Percentiles rank a stretch among this genome's conserved stretches.
phyloP scores from a whole-genome alignment of 2,113 vertebrate genomes.

The Gallinago undulata region DNA sequence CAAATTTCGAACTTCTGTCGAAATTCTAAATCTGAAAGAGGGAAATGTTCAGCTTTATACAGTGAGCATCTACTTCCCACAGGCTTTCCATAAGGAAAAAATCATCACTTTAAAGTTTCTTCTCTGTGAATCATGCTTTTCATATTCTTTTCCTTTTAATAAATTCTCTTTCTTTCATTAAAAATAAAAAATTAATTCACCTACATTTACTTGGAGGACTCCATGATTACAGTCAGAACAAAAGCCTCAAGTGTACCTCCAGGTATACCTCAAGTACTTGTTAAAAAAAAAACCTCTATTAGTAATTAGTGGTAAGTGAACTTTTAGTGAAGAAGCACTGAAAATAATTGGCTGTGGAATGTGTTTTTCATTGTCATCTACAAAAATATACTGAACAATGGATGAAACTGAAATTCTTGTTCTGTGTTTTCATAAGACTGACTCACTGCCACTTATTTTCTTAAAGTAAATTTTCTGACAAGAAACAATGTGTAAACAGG shows the following conservation, averaged over 20 bases:
- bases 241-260: neutral
- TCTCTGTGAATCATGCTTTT: neutral
- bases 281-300: neutral
- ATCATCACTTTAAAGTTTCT: neutral
- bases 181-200: neutral
- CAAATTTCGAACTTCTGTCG: neutral
- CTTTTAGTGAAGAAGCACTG: neutral
- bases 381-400: neutral
- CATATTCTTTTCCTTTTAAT: neutral
- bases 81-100: neutral
- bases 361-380: neutral
- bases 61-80: neutral
- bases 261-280: neutral
- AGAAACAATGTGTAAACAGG: neutral
- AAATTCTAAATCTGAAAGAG: neutral
- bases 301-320: neutral
- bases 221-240: neutral
- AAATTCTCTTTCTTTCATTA: neutral
- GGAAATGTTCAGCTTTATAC: neutral
- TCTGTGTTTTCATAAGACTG: neutral
- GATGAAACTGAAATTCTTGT: neutral
- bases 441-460: neutral
- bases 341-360: neutral
- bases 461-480: neutral
- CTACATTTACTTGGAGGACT: neutral